Evolutionary conservation across 2,888 invertebrate species (phyloP).

Genomic region (Noctua comes): DNA sequence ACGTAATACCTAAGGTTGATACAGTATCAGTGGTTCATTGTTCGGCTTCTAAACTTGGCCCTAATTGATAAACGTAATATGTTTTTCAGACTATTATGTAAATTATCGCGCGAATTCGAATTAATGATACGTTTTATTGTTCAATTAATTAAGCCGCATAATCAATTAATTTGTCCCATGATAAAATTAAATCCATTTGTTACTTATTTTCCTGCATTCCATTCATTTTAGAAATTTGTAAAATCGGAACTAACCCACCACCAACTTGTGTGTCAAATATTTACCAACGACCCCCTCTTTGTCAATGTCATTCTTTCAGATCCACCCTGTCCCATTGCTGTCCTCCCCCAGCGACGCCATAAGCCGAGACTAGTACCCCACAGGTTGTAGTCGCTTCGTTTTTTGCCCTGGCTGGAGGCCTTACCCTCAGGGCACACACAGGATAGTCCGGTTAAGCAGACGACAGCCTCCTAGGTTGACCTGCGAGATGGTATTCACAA

Average conservation of each 20-base stretch:
- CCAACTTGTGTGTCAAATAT: too few relatives aligned
- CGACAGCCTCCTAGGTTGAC: too few relatives aligned
- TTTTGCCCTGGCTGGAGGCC: too few relatives aligned
- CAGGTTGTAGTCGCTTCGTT: too few relatives aligned
- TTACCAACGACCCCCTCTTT: too few relatives aligned
- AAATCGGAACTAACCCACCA: too few relatives aligned
- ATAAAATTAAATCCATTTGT: background rate
- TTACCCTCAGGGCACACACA: too few relatives aligned
- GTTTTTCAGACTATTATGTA: background rate
- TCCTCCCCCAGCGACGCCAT: too few relatives aligned
- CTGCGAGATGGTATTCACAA: too few relatives aligned
- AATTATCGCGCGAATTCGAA: background rate
- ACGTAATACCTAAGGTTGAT: background rate
- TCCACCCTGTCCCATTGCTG: too few relatives aligned
- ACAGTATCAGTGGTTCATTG: slow-evolving; percentile 18
- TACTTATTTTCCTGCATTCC: background rate
- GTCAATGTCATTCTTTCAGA: background rate
- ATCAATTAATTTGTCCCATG: background rate
- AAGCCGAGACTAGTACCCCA: too few relatives aligned
- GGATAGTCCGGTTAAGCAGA: too few relatives aligned
- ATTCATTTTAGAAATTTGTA: slow-evolving; percentile 5
- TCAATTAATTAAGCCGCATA: background rate
- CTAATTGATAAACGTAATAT: background rate
- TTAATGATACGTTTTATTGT: background rate
- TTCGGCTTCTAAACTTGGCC: slow-evolving; percentile 2